Conservation (phyloP, 2,888 invertebrate genomes). For the Prostheceraeus crozeri region DNA sequence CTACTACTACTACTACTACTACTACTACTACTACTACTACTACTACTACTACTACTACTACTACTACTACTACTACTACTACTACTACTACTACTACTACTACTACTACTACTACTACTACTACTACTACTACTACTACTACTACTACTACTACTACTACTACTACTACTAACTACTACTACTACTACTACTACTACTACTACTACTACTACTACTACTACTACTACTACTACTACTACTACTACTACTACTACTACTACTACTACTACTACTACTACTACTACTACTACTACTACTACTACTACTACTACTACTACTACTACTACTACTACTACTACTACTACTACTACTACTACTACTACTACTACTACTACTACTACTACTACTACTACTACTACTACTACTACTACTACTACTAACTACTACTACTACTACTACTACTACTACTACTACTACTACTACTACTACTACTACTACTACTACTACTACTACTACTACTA, state of each 20-base stretch:
- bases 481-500: no score
- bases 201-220: conserved; percentile 29
- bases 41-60: conserved; percentile 29
- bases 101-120: conserved; percentile 29
- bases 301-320: conserved; percentile 29
- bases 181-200: no score
- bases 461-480: no score
- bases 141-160: conserved; percentile 29
- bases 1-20: conserved; percentile 29
- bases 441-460: no score
- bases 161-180: no score
- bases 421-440: no score
- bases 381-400: conserved; percentile 34
- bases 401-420: conserved; percentile 34
- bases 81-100: conserved; percentile 29
- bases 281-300: conserved; percentile 29
- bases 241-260: conserved; percentile 29
- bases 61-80: conserved; percentile 29
- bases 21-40: conserved; percentile 29
- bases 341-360: conserved; percentile 34
- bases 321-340: conserved; percentile 33
- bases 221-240: conserved; percentile 29
- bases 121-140: conserved; percentile 29
- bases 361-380: conserved; percentile 34
- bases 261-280: conserved; percentile 29